Evolutionary conservation across 2,888 invertebrate species (phyloP).

Genomic region (Drosophila mettleri): DNA sequence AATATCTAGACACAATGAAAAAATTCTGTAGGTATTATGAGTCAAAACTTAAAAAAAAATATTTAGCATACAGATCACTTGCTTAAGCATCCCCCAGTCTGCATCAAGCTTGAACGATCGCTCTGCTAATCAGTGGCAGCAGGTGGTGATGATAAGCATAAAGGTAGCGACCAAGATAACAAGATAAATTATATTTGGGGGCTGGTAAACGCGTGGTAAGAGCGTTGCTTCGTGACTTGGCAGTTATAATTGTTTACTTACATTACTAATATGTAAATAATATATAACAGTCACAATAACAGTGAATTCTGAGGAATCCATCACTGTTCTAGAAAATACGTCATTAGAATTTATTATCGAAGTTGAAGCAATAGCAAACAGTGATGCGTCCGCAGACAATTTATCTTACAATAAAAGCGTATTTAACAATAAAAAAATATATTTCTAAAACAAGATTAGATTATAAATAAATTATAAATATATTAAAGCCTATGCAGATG

Average conservation of each 20-base stretch:
- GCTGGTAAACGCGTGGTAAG: slow-evolving; percentile 2
- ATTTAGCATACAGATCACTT: slow-evolving; percentile 1
- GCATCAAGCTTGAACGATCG: neutral
- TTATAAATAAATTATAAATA: slow-evolving; percentile 2
- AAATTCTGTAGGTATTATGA: neutral
- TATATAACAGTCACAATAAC: neutral
- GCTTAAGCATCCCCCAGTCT: neutral
- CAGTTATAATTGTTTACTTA: neutral
- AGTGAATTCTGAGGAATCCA: neutral
- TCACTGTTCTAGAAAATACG: slow-evolving; percentile 5
- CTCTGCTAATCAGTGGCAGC: slow-evolving; percentile 9
- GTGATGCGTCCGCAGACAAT: neutral
- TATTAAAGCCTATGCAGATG: slow-evolving; percentile 1
- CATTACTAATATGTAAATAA: neutral
- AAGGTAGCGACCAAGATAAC: slow-evolving; percentile 7
- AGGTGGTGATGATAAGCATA: slow-evolving; percentile 9
- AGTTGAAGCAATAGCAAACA: too few relatives aligned
- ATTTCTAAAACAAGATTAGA: slow-evolving; percentile 26
- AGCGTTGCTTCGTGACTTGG: slow-evolving; percentile 1
- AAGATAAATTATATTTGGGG: neutral
- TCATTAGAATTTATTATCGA: too few relatives aligned
- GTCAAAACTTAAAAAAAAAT: neutral
- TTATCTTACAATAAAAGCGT: neutral
- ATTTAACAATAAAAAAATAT: slow-evolving; percentile 14
- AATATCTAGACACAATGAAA: neutral